Base-by-base conservation (phyloP, 2,888 invertebrate species). In the Tipula vernalis region DNA sequence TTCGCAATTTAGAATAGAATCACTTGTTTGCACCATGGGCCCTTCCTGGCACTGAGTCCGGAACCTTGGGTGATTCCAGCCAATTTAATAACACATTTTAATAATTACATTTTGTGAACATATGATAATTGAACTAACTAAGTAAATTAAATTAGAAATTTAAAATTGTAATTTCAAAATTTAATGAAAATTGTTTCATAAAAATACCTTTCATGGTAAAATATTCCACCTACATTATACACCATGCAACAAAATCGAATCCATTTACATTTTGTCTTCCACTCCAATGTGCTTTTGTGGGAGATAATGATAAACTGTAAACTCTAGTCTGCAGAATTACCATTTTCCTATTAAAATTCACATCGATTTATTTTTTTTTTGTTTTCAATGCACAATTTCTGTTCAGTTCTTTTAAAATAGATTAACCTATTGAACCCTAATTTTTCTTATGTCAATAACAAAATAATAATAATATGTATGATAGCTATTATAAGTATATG, bases 391-490 rank as follows among this genome's bases (percentile, higher is more conserved):
- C 28, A 28, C 28, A 71, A 71, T 71, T 10, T 71, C 28, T 28
- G 71, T 28, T 28, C 28, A 28, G 71, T 71, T 71, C 18, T 71
- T 71, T 71, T 71, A 28, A 71, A 71, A 71, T 71, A 71, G 71
- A 71, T 71, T 71, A 71, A 71, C 71, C 71, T 71, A 71, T 71
- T 71, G 71, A 71, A 71, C 71, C 71, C 71, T 71, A 71, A 71
- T 71, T 71, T 71, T 71, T 71, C 71, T 71, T 71, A 71, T 71
- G 71, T 71, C 71, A 71, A 71, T 71, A 71, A 71, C 71, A 71
- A 71, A 71, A 71, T 71, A 71, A 71, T 71, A 71, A 71, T 28
- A 71, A 6, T 28, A 71, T 71, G 28, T 71, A 71, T 10, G 71
- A 28, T 28, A 71, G 0, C 39, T 71, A 47, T 42, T 10, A 42